Evolutionary conservation across 1,140 invertebrate species (phyloP), one percentile per base, ranked within the genome.

Genomic region (Ceratosolen solmsi): DNA sequence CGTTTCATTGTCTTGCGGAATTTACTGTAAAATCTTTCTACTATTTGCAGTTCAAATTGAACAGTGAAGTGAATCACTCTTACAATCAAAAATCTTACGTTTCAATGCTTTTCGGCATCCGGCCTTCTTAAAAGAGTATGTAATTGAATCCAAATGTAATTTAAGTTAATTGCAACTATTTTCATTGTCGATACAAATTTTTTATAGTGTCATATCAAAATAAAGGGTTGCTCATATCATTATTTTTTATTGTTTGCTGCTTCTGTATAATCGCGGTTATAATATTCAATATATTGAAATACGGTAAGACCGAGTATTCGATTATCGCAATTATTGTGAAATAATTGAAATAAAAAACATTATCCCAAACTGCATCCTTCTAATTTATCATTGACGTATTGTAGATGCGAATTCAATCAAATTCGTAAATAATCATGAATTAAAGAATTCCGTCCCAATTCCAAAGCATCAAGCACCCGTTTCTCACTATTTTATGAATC

Each of bases 1-100:
- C 15, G 30, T 33, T 54, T 68, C 58, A 74, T 46, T 33, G 56
- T 20, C 41, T 20, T 60, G 72, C 71, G 20, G 38, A 73, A 73
- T 60, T 58, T 30, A 41, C 49, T 56, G 25, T 9, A 54, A 36
- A 63, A 30, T 51, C 25, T 74, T 51, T 65, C 38, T 30, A 41
- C 25, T 71, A 46, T 71, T 38, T 46, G 38, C 79, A 80, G 79
- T 80, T 3, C 25, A 46, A 60, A 3, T 80, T 63, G 13, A 49
- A 73, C 70, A 36, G 25, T 46, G 38, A 30, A 58, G 36, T 17
- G 27, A 25, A 76, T 63, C 56, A 56, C 56, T 58, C 49, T 22
- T n/a, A 36, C 49, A 38, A n/a, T n/a, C n/a, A n/a, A n/a, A n/a
- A n/a, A 20, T 54, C 22, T 49, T 74, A 38, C 22, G 27, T 68